These are phyloP conservation scores for Acutogordius australiensis DNA, from an alignment of 2,888 invertebrate genomes.

Conservation along the genomic window DNA sequence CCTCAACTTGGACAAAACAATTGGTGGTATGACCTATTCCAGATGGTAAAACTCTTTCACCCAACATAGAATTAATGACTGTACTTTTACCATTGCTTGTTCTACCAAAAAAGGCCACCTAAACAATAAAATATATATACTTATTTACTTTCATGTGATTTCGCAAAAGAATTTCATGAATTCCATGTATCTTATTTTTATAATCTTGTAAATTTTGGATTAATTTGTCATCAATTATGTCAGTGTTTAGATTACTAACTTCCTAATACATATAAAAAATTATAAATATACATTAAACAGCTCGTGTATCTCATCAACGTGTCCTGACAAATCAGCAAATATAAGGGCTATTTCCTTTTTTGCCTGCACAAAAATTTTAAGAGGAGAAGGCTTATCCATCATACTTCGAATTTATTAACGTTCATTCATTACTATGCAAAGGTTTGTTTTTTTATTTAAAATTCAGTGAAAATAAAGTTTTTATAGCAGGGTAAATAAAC, in stretches of 20 bases:
- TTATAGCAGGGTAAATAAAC: too few species aligned
- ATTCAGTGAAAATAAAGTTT: too few species aligned
- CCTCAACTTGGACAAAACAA: conserved; percentile 84
- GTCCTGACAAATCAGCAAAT: conserved; percentile 68
- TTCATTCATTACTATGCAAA: too few species aligned
- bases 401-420: too few species aligned
- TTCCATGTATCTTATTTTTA: conserved; percentile 56
- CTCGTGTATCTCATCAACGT: conserved; percentile 54
- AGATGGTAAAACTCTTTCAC: conserved; percentile 79
- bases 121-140: neutral
- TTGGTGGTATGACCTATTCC: conserved; percentile 96
- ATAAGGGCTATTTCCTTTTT: conserved; percentile 95
- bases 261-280: conserved; percentile 15
- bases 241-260: conserved; percentile 25
- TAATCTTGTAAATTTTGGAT: conserved; percentile 45
- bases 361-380: conserved; percentile 88
- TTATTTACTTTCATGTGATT: conserved; percentile 83
- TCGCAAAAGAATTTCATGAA: conserved; percentile 64
- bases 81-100: conserved; percentile 98
- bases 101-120: conserved; percentile 27
- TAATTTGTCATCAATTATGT: conserved; percentile 41
- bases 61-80: conserved; percentile 96
- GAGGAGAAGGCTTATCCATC: too few species aligned
- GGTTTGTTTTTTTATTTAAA: too few species aligned
- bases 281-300: conserved; percentile 37